Evolutionary conservation across 1,140 invertebrate species (phyloP).

Genomic region (Akabosia matsudoensis): DNA sequence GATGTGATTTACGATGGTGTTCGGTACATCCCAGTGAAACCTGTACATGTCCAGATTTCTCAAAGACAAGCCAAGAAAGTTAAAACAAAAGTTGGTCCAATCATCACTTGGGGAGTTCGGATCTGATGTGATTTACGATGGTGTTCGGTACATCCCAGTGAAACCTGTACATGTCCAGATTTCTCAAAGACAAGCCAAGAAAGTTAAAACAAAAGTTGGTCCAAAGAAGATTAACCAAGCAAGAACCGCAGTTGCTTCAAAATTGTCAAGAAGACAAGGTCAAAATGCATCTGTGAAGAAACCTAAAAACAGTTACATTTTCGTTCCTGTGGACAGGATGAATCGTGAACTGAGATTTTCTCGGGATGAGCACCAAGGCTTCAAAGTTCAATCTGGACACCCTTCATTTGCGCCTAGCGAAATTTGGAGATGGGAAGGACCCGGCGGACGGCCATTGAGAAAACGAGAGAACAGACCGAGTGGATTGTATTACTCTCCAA

Average conservation of each 20-base stretch:
- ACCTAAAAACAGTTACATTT: background rate
- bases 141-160: background rate
- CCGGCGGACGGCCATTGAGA: constrained; percentile 5
- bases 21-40: background rate
- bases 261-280: background rate
- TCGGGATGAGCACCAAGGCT: background rate
- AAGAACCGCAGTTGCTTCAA: background rate
- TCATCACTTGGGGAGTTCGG: background rate
- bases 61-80: constrained; percentile 15
- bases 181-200: background rate
- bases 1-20: background rate
- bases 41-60: background rate
- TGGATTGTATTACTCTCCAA: background rate
- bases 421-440: constrained; percentile 19
- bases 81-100: background rate
- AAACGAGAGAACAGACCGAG: background rate
- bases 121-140: constrained; percentile 5
- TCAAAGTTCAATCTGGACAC: background rate
- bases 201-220: background rate
- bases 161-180: background rate
- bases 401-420: background rate
- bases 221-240: background rate
- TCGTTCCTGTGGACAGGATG: background rate
- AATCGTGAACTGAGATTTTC: background rate
- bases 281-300: background rate